Evolutionary conservation across 2,888 invertebrate genomes (phyloP).

Genomic region (Penaeus monodon): DNA sequence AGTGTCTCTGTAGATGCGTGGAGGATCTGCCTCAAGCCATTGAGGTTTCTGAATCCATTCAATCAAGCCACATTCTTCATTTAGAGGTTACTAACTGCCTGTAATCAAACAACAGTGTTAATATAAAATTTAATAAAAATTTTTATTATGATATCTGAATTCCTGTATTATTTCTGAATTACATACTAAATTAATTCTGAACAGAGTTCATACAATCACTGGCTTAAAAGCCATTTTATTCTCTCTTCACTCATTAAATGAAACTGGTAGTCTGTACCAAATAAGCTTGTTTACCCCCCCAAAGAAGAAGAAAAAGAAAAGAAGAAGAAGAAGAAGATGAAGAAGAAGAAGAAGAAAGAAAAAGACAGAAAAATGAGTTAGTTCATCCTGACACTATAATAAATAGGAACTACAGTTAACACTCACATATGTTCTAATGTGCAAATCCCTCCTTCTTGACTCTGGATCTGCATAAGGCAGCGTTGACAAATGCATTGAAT

Average conservation of each 20-base stretch:
- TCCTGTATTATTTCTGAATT: too few relatives aligned
- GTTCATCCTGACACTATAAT: not conserved
- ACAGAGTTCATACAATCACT: too few relatives aligned
- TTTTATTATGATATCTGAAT: not conserved
- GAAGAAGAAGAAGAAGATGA: too few relatives aligned
- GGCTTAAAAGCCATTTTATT: too few relatives aligned
- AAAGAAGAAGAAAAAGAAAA: too few relatives aligned
- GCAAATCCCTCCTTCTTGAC: constrained; percentile 83
- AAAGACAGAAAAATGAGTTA: too few relatives aligned
- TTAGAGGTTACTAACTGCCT: constrained; percentile 90
- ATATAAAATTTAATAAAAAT: not conserved
- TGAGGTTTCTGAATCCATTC: constrained; percentile 95
- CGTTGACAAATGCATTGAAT: constrained; percentile 95
- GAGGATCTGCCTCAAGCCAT: constrained; percentile 80
- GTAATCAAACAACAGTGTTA: not conserved
- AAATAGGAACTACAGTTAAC: not conserved
- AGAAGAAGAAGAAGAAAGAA: too few relatives aligned
- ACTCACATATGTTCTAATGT: constrained; percentile 85
- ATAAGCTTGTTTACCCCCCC: too few relatives aligned
- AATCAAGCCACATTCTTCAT: constrained; percentile 94
- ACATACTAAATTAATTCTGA: too few relatives aligned
- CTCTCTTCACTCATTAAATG: too few relatives aligned
- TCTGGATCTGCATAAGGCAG: constrained; percentile 89
- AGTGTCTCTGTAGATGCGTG: constrained; percentile 80
- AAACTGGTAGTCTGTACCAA: too few relatives aligned